Evolutionary conservation across 2,797 vertebrate species (phyloP).

Genomic region (Silurus aristotelis): DNA sequence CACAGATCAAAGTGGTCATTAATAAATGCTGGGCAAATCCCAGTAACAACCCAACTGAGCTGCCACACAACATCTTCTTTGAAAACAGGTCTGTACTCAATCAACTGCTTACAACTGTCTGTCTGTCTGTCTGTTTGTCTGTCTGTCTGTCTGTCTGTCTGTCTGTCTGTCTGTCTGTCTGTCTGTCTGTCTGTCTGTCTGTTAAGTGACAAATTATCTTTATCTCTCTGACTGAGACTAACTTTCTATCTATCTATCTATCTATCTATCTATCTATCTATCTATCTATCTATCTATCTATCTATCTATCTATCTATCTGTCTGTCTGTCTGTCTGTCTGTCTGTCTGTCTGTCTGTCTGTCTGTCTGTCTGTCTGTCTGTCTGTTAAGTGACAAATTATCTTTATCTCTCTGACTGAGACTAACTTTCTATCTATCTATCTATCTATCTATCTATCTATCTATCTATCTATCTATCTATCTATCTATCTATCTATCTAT

Average conservation of each 20-base stretch:
- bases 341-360: background rate
- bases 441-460: background rate
- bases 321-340: background rate
- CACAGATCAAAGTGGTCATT: conserved; percentile 82
- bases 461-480: background rate
- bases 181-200: background rate
- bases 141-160: background rate
- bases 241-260: background rate
- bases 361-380: background rate
- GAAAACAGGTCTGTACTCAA: conserved; percentile 75
- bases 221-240: background rate
- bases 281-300: background rate
- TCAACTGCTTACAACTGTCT: background rate
- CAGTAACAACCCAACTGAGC: conserved; percentile 62
- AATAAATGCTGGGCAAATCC: conserved; percentile 89
- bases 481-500: background rate
- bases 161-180: background rate
- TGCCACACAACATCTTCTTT: conserved; percentile 70
- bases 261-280: background rate
- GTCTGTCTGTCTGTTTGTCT: too few relatives aligned
- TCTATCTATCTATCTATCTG: background rate
- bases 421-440: background rate
- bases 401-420: background rate
- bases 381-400: background rate
- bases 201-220: background rate